These are phyloP conservation scores for Paguma larvata DNA, from an alignment of 2,797 vertebrate genomes.

Conservation along the genomic window DNA sequence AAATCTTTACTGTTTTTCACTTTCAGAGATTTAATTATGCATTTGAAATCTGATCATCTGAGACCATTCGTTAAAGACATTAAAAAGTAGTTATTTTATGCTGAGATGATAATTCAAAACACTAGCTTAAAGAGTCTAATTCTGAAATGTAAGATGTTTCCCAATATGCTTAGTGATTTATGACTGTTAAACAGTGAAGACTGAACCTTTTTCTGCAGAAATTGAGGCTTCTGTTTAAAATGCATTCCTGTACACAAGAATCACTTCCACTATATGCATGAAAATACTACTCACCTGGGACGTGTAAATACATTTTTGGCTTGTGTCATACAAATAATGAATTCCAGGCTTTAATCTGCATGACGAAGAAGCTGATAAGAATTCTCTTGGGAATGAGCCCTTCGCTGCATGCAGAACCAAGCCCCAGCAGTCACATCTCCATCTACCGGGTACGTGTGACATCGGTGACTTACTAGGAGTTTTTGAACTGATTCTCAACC, in stretches of 20 bases:
- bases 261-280: background rate
- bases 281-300: background rate
- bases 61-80: background rate
- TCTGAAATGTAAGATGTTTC: constrained; percentile 42
- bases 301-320: background rate
- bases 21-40: constrained; percentile 29
- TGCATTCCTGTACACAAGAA: background rate
- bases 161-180: constrained; percentile 1
- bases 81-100: background rate
- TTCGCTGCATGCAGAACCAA: background rate
- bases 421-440: background rate
- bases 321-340: background rate
- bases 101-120: background rate
- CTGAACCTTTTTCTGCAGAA: background rate
- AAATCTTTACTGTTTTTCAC: background rate
- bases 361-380: background rate
- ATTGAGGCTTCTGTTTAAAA: constrained; percentile 44
- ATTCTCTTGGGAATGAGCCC: background rate
- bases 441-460: background rate
- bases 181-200: background rate
- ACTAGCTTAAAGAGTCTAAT: background rate
- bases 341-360: background rate
- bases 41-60: constrained; percentile 39
- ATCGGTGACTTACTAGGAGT: background rate
- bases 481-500: background rate